Percentiles rank a stretch among this genome's conserved stretches.
These are phyloP conservation scores for Colinus virginianus DNA, from an alignment of 2,113 vertebrate genomes.

Conservation along the genomic window DNA sequence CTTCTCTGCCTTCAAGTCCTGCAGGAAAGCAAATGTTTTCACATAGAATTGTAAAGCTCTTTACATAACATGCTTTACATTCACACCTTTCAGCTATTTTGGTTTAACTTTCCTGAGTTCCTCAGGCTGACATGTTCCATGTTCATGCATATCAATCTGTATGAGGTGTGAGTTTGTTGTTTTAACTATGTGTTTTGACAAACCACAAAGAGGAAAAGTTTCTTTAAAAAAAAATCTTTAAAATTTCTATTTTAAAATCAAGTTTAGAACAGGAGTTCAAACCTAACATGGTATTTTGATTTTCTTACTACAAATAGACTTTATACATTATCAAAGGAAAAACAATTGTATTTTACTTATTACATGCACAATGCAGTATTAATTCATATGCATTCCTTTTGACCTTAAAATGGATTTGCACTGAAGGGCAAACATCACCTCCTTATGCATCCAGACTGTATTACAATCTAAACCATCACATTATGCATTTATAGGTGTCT, in stretches of 20 bases:
- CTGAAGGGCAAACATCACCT: conserved; percentile 77
- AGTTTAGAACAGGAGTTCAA: background rate
- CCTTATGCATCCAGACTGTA: conserved; percentile 73
- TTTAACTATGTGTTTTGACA: conserved; percentile 17
- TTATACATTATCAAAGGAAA: background rate
- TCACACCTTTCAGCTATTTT: conserved; percentile 57
- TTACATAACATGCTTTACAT: conserved; percentile 22
- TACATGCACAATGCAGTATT: conserved; percentile 70
- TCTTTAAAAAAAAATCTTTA: background rate
- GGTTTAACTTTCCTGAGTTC: conserved; percentile 36
- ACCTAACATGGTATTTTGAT: background rate
- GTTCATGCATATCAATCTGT: background rate
- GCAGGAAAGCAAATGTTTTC: background rate
- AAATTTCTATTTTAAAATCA: background rate
- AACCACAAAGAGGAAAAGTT: background rate
- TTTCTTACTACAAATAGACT: background rate
- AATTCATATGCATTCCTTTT: conserved; percentile 73
- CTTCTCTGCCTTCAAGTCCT: background rate
- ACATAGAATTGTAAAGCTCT: background rate
- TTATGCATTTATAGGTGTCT: conserved; percentile 79
- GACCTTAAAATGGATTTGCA: conserved; percentile 78
- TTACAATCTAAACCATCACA: conserved; percentile 76
- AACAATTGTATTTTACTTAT: conserved; percentile 45
- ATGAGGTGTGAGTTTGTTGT: background rate
- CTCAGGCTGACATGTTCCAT: background rate